Evolutionary conservation across 1,140 invertebrate species (phyloP).

Genomic region (Heliconius nattereri): DNA sequence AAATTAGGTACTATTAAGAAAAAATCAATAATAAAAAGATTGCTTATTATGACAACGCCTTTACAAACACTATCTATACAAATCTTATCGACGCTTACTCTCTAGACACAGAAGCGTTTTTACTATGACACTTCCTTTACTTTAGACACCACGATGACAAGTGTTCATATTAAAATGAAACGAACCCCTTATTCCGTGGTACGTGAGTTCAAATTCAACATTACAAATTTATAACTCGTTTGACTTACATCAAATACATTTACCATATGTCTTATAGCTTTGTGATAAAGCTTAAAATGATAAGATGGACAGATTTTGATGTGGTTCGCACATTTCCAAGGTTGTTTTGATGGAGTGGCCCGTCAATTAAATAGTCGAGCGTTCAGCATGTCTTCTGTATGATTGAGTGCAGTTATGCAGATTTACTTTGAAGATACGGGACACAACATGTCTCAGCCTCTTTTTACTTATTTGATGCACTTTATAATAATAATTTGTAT

Average conservation of each 20-base stretch:
- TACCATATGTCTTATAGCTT: constrained; percentile 24
- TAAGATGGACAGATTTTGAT: constrained; percentile 30
- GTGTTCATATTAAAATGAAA: constrained; percentile 39
- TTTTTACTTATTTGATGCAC: constrained; percentile 31
- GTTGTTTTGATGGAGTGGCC: constrained; percentile 75
- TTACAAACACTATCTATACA: constrained; percentile 24
- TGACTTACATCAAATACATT: constrained; percentile 15
- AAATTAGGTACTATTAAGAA: background rate
- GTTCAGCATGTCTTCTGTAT: constrained; percentile 64
- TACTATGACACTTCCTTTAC: constrained; percentile 55
- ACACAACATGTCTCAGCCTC: constrained; percentile 16
- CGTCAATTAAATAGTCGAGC: constrained; percentile 76
- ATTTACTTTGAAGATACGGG: constrained; percentile 63
- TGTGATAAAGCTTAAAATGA: constrained; percentile 39
- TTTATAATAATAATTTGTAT: constrained; percentile 14
- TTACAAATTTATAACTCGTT: background rate
- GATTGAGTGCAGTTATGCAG: constrained; percentile 77
- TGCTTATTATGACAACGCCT: background rate
- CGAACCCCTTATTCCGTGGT: constrained; percentile 5
- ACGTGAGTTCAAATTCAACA: constrained; percentile 3
- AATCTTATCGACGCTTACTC: constrained; percentile 34
- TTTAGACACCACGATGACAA: constrained; percentile 64
- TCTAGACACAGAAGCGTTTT: constrained; percentile 52
- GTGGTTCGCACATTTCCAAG: constrained; percentile 52
- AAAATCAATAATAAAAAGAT: background rate